Conservation (phyloP, 2,888 invertebrate species). For the Chrysina gloriosa region DNA sequence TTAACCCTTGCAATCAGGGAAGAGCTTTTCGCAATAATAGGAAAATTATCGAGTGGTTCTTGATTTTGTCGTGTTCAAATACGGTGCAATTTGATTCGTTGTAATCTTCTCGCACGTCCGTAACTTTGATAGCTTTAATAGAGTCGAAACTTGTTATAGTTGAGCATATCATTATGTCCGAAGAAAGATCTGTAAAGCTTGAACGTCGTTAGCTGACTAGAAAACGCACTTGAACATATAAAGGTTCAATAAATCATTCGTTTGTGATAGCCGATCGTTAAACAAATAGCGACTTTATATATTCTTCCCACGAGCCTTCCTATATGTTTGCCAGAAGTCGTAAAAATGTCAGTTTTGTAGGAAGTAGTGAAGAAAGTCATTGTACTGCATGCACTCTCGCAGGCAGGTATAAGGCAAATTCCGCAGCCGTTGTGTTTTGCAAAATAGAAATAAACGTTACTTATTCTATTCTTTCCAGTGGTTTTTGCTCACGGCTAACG, state of each 20-base stretch:
- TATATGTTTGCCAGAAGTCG: not conserved
- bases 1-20: no score
- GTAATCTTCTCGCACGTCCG: no score
- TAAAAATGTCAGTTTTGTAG: slow-evolving; percentile 28
- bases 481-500: slow-evolving; percentile 21
- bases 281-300: slow-evolving; percentile 3
- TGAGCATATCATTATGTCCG: no score
- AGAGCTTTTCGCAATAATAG: no score
- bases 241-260: not conserved
- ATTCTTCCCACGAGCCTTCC: slow-evolving; percentile 22
- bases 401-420: slow-evolving; percentile 21
- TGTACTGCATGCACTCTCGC: slow-evolving; percentile 3
- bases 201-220: no score
- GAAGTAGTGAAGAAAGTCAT: slow-evolving; percentile 26
- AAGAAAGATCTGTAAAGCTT: no score
- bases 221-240: not conserved
- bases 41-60: no score
- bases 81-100: no score
- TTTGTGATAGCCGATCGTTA: not conserved
- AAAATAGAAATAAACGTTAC: not conserved
- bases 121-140: no score
- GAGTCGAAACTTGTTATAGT: no score
- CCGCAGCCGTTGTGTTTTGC: slow-evolving; percentile 4
- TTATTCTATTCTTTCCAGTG: slow-evolving; percentile 21
- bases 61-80: no score